Evolutionary conservation across 2,888 invertebrate species (phyloP).

Genomic region (Chymomyza procnemis): DNA sequence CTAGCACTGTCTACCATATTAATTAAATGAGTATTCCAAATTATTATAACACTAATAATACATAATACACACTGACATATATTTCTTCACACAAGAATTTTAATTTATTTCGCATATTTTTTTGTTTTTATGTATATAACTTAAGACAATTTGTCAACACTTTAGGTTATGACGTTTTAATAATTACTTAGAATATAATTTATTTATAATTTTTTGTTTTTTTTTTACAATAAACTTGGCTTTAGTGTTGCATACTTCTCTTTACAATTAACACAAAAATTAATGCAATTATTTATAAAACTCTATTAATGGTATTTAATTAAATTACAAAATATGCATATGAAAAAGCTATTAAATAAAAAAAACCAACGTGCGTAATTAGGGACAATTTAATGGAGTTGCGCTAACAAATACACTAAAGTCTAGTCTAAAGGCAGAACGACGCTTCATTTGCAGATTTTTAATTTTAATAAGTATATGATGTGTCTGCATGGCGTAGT

Average conservation of each 20-base stretch:
- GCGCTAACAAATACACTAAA: conserved; percentile 50
- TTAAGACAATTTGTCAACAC: background rate
- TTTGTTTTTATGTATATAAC: conserved; percentile 1
- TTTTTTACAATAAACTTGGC: background rate
- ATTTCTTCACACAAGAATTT: background rate
- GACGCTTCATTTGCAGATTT: conserved; percentile 33
- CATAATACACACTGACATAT: background rate
- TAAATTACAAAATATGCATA: conserved; percentile 52
- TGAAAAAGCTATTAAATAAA: conserved; percentile 33
- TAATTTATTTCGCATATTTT: background rate
- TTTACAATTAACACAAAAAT: conserved; percentile 61
- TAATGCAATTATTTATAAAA: conserved; percentile 30
- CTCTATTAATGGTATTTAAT: conserved; percentile 29
- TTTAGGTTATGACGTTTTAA: background rate
- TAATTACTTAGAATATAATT: background rate
- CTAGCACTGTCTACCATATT: background rate
- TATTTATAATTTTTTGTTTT: background rate
- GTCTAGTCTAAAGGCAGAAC: conserved; percentile 49
- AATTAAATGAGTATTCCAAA: background rate
- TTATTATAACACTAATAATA: background rate
- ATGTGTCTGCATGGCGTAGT: conserved; percentile 28
- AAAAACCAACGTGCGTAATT: conserved; percentile 12
- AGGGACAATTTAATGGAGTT: conserved; percentile 27
- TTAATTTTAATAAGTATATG: conserved; percentile 23
- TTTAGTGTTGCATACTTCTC: conserved; percentile 19